Conservation (phyloP, 2,113 vertebrate genomes). For the Chinchilla lanigera region DNA sequence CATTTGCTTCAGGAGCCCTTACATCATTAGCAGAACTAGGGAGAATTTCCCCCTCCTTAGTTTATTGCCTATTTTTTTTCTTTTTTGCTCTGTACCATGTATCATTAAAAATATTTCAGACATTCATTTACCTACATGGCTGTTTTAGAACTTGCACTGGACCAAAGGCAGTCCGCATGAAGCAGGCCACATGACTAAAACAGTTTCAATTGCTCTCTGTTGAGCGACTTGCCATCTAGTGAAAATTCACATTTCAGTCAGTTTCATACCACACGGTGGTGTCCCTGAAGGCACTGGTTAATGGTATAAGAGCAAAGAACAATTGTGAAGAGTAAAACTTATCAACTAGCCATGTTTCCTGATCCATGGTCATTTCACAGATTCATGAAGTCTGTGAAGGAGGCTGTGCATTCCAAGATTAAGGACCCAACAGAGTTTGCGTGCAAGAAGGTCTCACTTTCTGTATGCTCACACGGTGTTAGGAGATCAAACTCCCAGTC, state of each 20-base stretch:
- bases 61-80: conserved; percentile 3
- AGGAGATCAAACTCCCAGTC: neutral
- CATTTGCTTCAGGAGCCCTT: neutral
- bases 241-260: neutral
- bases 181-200: neutral
- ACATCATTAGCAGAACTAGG: neutral
- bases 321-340: neutral
- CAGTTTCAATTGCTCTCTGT: neutral
- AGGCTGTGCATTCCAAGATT: neutral
- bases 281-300: neutral
- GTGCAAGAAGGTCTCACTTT: neutral
- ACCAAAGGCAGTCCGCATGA: neutral
- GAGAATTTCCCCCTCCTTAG: neutral
- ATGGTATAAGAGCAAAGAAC: neutral
- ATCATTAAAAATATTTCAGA: neutral
- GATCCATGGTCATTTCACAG: neutral
- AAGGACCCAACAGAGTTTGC: neutral
- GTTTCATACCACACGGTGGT: neutral
- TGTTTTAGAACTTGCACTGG: neutral
- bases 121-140: neutral
- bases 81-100: neutral
- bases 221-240: neutral
- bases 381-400: too few relatives aligned
- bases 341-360: neutral
- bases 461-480: fast-evolving